A percentile compares a stretch with the other conserved stretches of the same genome.
These are phyloP conservation scores for Drosophila tropicalis DNA, from an alignment of 1,140 invertebrate species.

Conservation along the genomic window DNA sequence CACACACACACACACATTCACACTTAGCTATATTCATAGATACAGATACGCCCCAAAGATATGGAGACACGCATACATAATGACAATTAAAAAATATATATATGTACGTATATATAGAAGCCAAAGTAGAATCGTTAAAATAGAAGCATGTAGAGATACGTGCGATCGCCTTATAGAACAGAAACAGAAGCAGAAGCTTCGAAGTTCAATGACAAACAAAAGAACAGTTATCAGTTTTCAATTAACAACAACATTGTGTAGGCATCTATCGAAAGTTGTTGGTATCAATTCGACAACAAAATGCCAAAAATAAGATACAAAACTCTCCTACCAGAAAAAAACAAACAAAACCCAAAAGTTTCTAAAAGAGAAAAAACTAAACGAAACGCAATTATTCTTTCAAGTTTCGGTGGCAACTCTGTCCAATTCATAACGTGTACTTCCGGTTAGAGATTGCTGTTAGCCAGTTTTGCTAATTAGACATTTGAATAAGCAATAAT, in stretches of 20 bases:
- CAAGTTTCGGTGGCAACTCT: background rate
- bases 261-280: slow-evolving; percentile 29
- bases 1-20: slow-evolving; percentile 30
- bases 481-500: background rate
- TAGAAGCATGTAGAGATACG: slow-evolving; percentile 3
- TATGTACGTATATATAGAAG: background rate
- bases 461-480: slow-evolving; percentile 11
- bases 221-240: slow-evolving; percentile 76
- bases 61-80: slow-evolving; percentile 72
- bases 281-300: slow-evolving; percentile 2
- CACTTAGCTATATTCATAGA: slow-evolving; percentile 11
- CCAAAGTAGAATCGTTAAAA: slow-evolving; percentile 30
- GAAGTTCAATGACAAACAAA: slow-evolving; percentile 44
- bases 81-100: slow-evolving; percentile 66
- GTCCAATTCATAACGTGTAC: background rate
- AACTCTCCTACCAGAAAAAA: background rate
- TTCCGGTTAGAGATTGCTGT: slow-evolving; percentile 8
- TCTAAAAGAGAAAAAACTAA: background rate
- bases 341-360: too few species aligned
- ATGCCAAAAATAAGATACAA: slow-evolving; percentile 52
- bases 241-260: slow-evolving; percentile 74
- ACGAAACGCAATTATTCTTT: slow-evolving; percentile 2
- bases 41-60: slow-evolving; percentile 55
- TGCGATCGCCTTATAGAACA: slow-evolving; percentile 25
- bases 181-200: slow-evolving; percentile 60